Conservation (phyloP, 1,140 invertebrate genomes). For the Lordiphosa mommai region DNA sequence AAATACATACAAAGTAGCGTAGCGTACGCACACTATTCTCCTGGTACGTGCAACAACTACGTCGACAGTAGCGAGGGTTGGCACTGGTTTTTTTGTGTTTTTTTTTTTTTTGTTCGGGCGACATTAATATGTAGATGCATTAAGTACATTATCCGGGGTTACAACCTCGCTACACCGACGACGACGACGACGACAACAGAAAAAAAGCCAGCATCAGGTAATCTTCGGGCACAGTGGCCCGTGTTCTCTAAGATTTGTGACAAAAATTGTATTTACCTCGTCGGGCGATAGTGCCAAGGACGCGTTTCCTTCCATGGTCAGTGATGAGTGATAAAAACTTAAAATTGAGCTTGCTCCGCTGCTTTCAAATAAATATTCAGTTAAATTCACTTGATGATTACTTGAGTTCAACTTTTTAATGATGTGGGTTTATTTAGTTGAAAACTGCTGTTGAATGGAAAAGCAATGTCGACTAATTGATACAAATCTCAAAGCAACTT, state of each 20-base stretch:
- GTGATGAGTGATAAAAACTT: background rate
- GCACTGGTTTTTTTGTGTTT: constrained; percentile 7
- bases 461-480: no score
- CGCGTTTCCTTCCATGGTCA: constrained; percentile 4
- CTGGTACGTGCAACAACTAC: constrained; percentile 9
- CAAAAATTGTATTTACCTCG: background rate
- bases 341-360: background rate
- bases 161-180: constrained; percentile 60
- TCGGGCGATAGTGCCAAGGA: constrained; percentile 1
- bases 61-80: constrained; percentile 7
- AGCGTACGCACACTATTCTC: background rate
- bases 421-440: no score
- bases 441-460: no score
- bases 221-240: background rate
- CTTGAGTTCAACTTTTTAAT: no score
- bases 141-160: constrained; percentile 79
- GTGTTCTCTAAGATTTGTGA: background rate
- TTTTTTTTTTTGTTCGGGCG: constrained; percentile 50
- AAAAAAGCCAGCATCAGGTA: constrained; percentile 19
- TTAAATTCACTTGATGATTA: no score
- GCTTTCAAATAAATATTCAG: background rate
- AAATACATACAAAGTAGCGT: constrained; percentile 53
- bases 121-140: constrained; percentile 79
- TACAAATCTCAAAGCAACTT: no score
- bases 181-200: constrained; percentile 29